Base-by-base conservation (phyloP, 2,888 invertebrate species). In the Sycophila texana region DNA sequence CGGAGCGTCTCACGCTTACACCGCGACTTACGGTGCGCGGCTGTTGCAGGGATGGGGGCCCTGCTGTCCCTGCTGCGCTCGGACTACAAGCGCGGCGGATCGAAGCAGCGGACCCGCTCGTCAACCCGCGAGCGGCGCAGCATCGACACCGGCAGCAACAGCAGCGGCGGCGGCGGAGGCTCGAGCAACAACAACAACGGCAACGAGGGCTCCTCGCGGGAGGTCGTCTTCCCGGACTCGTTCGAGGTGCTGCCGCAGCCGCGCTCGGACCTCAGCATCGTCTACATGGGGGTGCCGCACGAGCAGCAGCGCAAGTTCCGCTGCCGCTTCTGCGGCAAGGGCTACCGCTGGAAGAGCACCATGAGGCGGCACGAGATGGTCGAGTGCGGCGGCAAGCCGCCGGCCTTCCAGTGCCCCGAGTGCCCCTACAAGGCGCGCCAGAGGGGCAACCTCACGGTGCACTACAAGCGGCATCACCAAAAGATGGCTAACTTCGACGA, bases 281-380 rank as follows among this genome's bases (percentile, higher is more conserved):
- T 90, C 61, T 91, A 91, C 84, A 92, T 92, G 86, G 91, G 90
- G 47, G 91, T 92, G 61, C 90, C 92, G 66, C 87, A 92, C 87
- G 93, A 93, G 86, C 92, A 92, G 49, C 91, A 91, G 84, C 91
- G 93, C 4, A 94, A 94, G 87, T 96, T 95, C 90, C 93, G 95
- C 68, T 96, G 96, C 88, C 93, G 95, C 71, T 96, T 96, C 88
- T 96, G 96, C 91, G 96, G 96, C 82, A 96, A 96, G 90, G 93
- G 94, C 83, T 96, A 96, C 90, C 94, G 96, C 86, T 96, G 96
- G 96, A 96, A 96, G 91, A 96, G 96, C 70, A 96, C 96, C 80
- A 92, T 96, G 92, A 92, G 95, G 14, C 93, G 95, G 4, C 96
- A 96, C 91, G 96, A 95, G 91, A 95, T 94, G 91, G 95, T 96